Evolutionary conservation across 2,113 vertebrate species (phyloP), one percentile per base, ranked within the genome.

Genomic region (Sturnus vulgaris): DNA sequence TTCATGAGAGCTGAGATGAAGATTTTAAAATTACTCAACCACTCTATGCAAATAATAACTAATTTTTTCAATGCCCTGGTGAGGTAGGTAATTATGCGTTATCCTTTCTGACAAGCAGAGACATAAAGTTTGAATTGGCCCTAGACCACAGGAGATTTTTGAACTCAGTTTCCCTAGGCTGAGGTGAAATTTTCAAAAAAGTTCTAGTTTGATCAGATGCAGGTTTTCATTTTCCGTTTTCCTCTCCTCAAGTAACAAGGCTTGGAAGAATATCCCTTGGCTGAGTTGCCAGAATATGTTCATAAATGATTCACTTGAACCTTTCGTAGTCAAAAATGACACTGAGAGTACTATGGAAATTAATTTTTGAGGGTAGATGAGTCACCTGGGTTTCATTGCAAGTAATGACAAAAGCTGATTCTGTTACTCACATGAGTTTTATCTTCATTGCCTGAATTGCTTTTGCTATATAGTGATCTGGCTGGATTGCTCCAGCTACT

Each of bases 331-430:
- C 64, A 88, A 90, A 93, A 94, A 92, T 90, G 85, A 95, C 90
- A 95, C 68, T 46, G 55, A 77, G 76, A 77, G 55, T 63, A 86
- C 79, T 75, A 90, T n/a, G 33, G 68, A 94, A 95, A 94, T 92
- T 92, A 82, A 80, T 93, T 94, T 93, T 91, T 93, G 79, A 94
- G 90, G 71, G 59, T 86, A 94, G 79, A 88, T 96, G 96, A 96
- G 55, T 96, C 94, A 97, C 50, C 86, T 70, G 56, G 55, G 12
- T 77, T 94, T 94, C 88, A 70, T 23, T 90, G 79, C 76, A 94
- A 94, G 79, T 73, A 93, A 93, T 70, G 86, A 93, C 83, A 95
- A 92, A 94, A 95, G 55, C 63, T 5, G 4, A 46, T 80, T 76
- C 75, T 94, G 79, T 86, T 93, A 77, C 79, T 95, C 90, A 93